Conservation (phyloP, 2,797 vertebrate species). For the Leuciscus waleckii region DNA sequence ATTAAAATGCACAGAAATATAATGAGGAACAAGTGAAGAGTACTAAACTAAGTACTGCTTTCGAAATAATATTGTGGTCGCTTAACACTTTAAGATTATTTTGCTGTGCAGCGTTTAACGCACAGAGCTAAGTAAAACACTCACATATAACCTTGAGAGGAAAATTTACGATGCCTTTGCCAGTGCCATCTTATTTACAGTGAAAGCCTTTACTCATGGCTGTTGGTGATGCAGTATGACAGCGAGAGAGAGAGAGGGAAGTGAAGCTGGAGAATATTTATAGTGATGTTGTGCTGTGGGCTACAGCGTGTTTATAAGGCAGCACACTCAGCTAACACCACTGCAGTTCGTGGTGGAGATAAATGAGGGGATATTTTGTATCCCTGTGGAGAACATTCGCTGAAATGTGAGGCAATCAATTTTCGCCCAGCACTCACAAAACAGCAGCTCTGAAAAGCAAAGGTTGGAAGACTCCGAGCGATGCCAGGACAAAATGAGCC, state of each 20-base stretch:
- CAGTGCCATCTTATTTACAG: constrained; percentile 29
- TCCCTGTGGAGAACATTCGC: constrained; percentile 53
- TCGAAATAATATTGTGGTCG: background rate
- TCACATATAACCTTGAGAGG: constrained; percentile 40
- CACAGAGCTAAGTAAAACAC: background rate
- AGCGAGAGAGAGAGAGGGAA: constrained; percentile 23
- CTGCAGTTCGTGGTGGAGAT: constrained; percentile 43
- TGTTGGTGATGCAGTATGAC: constrained; percentile 36
- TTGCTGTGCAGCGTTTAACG: background rate
- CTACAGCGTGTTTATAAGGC: constrained; percentile 57
- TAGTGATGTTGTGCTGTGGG: constrained; percentile 49
- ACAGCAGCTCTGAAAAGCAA: constrained; percentile 30
- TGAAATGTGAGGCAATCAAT: constrained; percentile 59
- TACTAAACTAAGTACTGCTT: background rate
- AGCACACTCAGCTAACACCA: constrained; percentile 36
- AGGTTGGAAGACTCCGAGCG: constrained; percentile 6
- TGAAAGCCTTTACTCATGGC: constrained; percentile 48
- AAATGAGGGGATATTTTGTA: constrained; percentile 57
- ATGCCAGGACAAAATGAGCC: constrained; percentile 49
- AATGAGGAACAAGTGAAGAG: background rate
- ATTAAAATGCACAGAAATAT: constrained; percentile 4
- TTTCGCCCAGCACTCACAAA: constrained; percentile 43
- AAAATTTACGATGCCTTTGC: constrained; percentile 30
- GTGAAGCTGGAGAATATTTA: constrained; percentile 54
- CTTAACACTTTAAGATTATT: background rate